phyloP scores from a whole-genome alignment of 2,113 vertebrate species.

The Dromas ardeola region DNA sequence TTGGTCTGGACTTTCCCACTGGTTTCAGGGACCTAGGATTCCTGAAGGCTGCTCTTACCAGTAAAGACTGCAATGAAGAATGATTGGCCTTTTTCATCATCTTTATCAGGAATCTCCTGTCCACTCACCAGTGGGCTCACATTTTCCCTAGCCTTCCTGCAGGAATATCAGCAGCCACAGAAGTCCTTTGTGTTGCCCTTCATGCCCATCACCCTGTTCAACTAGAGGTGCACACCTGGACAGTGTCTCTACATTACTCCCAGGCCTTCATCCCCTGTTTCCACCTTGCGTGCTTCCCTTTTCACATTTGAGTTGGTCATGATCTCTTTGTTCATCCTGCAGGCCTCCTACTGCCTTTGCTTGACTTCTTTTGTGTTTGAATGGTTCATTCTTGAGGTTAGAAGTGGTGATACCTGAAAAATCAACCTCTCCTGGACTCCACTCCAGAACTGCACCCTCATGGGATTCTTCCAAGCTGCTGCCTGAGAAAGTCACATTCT shows the following conservation, averaged over 20 bases:
- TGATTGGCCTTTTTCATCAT: not conserved
- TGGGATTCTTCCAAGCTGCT: not conserved
- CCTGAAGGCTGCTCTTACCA: not conserved
- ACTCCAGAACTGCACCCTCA: not conserved
- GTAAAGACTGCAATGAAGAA: not conserved
- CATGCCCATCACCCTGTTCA: not conserved
- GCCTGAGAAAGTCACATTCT: not conserved
- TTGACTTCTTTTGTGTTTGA: not conserved
- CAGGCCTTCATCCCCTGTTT: not conserved
- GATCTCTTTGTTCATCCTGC: not conserved
- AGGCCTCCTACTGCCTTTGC: not conserved
- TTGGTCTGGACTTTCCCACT: not conserved
- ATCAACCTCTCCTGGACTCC: not conserved
- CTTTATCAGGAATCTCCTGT: not conserved
- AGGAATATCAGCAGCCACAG: not conserved
- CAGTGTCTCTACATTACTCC: not conserved
- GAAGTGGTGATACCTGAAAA: not conserved
- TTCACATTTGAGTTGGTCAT: not conserved
- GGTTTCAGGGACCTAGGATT: not conserved
- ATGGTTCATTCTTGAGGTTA: not conserved
- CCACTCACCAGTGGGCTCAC: not conserved
- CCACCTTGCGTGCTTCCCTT: not conserved
- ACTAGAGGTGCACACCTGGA: not conserved
- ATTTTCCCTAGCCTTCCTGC: not conserved
- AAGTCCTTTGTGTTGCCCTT: not conserved